Percentiles rank a stretch among this genome's conserved stretches.
These are phyloP conservation scores for Chrysolina haemoptera DNA, from an alignment of 2,888 invertebrate species.

Conservation along the genomic window DNA sequence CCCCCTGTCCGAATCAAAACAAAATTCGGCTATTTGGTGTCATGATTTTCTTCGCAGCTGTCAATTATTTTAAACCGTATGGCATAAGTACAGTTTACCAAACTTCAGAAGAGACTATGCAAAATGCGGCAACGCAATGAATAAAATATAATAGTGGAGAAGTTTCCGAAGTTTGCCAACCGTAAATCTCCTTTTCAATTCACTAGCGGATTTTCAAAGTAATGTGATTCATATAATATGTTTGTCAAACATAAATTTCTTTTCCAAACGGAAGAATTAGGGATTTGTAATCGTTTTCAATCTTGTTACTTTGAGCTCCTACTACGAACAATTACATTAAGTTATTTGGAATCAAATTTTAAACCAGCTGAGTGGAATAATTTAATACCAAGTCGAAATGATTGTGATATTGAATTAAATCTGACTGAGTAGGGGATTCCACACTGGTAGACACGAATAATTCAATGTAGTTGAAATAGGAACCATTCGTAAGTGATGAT, in stretches of 20 bases:
- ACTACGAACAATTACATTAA: slow-evolving; percentile 30
- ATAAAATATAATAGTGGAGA: neutral
- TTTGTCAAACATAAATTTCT: neutral
- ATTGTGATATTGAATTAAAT: slow-evolving; percentile 34
- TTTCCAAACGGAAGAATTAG: neutral
- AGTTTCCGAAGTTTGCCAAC: neutral
- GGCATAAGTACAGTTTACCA: neutral
- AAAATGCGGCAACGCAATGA: neutral
- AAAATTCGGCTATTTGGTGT: too few species aligned
- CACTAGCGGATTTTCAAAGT: neutral
- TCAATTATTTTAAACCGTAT: neutral
- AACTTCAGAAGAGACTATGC: neutral
- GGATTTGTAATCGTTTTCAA: neutral
- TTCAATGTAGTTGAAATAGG: slow-evolving; percentile 43
- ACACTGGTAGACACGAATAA: slow-evolving; percentile 37
- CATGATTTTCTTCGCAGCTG: neutral
- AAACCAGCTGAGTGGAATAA: slow-evolving; percentile 34
- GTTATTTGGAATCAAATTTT: slow-evolving; percentile 24
- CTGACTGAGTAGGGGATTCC: slow-evolving; percentile 35
- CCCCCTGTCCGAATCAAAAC: too few species aligned
- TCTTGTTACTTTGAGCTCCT: slow-evolving; percentile 1
- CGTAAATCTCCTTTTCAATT: neutral
- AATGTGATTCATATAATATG: neutral
- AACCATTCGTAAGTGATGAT: slow-evolving; percentile 38
- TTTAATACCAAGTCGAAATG: slow-evolving; percentile 41